phyloP scores from a whole-genome alignment of 2,797 vertebrate genomes.

The Odontamblyopus lacepedii region DNA sequence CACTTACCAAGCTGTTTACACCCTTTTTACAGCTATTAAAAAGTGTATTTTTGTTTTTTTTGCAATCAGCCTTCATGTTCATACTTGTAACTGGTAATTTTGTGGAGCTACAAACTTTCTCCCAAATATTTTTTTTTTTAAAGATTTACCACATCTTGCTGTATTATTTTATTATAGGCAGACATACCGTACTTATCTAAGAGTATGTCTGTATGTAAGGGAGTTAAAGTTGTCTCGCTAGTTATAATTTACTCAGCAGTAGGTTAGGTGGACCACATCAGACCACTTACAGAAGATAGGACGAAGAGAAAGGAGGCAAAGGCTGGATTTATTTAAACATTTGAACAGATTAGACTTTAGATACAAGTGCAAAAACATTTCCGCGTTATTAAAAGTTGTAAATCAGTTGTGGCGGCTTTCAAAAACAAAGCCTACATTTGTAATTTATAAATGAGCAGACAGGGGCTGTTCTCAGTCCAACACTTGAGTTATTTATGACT shows the following conservation, averaged over 20 bases:
- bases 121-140: neutral
- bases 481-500: slow-evolving; percentile 12
- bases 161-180: slow-evolving; percentile 4
- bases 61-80: neutral
- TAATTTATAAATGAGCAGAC: slow-evolving; percentile 11
- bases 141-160: neutral
- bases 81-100: neutral
- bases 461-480: slow-evolving; percentile 4
- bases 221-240: neutral
- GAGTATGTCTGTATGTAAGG: too few species aligned
- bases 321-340: neutral
- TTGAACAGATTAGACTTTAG: neutral
- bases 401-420: neutral
- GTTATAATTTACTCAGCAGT: neutral
- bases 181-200: neutral
- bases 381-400: slow-evolving; percentile 3
- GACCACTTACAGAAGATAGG: neutral
- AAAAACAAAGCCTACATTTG: neutral
- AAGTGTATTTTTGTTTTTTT: neutral
- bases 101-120: neutral
- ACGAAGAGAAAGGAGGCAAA: neutral
- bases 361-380: neutral
- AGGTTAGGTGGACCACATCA: slow-evolving; percentile 1
- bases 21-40: slow-evolving; percentile 1
- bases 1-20: neutral